Evolutionary conservation across 2,113 vertebrate genomes (phyloP).

Genomic region (Formicarius rufipectus): DNA sequence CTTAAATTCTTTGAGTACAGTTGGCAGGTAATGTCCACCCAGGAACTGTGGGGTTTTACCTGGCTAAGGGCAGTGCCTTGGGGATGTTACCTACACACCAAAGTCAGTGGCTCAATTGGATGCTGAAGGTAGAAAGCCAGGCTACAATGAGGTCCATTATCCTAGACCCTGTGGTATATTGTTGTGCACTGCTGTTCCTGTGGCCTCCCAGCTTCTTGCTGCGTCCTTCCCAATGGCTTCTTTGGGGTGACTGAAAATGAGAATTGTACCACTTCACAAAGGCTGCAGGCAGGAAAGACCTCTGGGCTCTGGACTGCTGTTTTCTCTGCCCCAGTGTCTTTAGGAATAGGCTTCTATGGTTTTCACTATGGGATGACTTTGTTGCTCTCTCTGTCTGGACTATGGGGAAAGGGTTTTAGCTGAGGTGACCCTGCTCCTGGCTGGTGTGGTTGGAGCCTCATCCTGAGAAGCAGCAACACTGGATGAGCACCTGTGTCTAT

Average conservation of each 20-base stretch:
- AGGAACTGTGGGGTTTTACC: not conserved
- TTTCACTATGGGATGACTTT: not conserved
- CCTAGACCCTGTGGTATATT: not conserved
- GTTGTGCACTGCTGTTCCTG: not conserved
- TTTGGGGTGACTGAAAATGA: not conserved
- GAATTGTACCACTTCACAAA: not conserved
- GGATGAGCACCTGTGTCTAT: not conserved
- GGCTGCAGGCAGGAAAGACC: not conserved
- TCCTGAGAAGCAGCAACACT: not conserved
- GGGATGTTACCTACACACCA: not conserved
- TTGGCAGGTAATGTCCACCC: not conserved
- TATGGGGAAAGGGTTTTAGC: not conserved
- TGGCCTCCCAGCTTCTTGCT: not conserved
- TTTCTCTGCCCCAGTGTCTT: not conserved
- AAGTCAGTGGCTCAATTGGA: not conserved
- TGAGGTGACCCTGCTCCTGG: not conserved
- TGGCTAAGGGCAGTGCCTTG: not conserved
- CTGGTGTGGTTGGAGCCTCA: not conserved
- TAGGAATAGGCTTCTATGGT: not conserved
- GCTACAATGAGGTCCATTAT: accelerated
- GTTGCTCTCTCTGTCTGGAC: not conserved
- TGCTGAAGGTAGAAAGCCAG: not conserved
- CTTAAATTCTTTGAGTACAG: not conserved
- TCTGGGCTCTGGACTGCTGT: not conserved
- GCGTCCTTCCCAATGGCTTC: not conserved